These are phyloP conservation scores for Tragelaphus imberbis DNA, from an alignment of 2,113 vertebrate genomes.

Conservation along the genomic window DNA sequence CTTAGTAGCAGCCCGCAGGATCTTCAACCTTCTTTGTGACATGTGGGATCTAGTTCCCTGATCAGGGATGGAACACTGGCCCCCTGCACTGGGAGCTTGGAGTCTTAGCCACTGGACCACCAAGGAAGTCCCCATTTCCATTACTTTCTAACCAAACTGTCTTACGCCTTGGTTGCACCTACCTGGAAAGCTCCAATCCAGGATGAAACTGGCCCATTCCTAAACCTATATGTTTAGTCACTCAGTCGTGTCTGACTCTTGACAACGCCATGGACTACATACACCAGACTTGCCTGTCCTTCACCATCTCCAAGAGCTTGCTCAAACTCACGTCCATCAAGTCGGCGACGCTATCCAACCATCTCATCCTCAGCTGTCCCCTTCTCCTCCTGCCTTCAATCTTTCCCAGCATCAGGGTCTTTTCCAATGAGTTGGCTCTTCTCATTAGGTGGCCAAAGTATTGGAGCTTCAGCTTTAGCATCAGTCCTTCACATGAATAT, in stretches of 20 bases:
- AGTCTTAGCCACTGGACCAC: background rate
- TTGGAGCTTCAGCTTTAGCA: background rate
- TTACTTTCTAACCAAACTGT: background rate
- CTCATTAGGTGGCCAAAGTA: background rate
- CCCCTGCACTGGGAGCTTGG: background rate
- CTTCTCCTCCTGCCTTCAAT: background rate
- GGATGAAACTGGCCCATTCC: background rate
- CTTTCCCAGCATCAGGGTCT: background rate
- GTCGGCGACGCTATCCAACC: background rate
- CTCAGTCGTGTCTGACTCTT: background rate
- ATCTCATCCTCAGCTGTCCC: background rate
- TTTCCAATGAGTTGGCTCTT: background rate
- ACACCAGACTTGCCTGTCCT: background rate
- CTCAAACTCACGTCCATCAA: background rate
- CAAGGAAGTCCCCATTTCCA: background rate
- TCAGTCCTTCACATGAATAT: background rate
- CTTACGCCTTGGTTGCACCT: background rate
- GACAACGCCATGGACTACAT: background rate
- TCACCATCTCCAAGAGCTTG: background rate
- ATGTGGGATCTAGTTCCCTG: background rate
- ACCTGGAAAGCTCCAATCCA: background rate
- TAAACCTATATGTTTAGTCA: background rate
- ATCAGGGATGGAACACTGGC: background rate
- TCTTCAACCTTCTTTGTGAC: background rate
- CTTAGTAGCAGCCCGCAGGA: background rate